Conservation (phyloP, 2,797 vertebrate genomes). For the Chrosomus eos region DNA sequence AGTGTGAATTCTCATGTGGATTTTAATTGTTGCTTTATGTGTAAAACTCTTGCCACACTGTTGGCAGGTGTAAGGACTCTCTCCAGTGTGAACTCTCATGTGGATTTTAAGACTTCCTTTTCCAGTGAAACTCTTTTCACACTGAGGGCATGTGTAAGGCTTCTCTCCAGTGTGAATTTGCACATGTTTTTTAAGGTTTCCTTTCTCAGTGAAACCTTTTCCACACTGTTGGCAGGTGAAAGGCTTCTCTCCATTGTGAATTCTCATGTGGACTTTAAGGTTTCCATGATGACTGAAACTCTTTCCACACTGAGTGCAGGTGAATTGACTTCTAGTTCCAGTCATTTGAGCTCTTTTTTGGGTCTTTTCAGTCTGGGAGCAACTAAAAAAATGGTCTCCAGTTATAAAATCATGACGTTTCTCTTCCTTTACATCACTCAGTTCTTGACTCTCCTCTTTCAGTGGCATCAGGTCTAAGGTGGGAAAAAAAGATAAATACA, state of each 20-base stretch:
- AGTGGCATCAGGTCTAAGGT: not conserved
- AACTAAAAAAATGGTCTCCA: not conserved
- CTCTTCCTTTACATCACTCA: not conserved
- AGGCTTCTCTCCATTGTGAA: not conserved
- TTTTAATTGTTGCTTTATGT: not conserved
- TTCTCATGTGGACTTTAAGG: not conserved
- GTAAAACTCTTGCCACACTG: not conserved
- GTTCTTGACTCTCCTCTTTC: not conserved
- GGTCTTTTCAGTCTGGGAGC: not conserved
- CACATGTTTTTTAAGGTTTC: not conserved
- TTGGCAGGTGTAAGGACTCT: not conserved
- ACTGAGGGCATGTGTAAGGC: not conserved
- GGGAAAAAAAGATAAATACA: not conserved
- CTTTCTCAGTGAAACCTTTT: not conserved
- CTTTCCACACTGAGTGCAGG: not conserved
- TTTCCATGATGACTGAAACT: not conserved
- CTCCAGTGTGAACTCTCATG: not conserved
- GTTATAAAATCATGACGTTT: not conserved
- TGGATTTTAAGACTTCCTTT: conserved; percentile 5
- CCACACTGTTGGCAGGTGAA: not conserved
- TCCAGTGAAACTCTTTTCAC: not conserved
- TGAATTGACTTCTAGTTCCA: not conserved
- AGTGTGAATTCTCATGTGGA: conserved; percentile 1
- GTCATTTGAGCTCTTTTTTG: not conserved
- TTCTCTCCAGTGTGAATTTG: not conserved